Base-by-base conservation (phyloP, 1,140 invertebrate species). In the Ptiloglossa arizonensis region DNA sequence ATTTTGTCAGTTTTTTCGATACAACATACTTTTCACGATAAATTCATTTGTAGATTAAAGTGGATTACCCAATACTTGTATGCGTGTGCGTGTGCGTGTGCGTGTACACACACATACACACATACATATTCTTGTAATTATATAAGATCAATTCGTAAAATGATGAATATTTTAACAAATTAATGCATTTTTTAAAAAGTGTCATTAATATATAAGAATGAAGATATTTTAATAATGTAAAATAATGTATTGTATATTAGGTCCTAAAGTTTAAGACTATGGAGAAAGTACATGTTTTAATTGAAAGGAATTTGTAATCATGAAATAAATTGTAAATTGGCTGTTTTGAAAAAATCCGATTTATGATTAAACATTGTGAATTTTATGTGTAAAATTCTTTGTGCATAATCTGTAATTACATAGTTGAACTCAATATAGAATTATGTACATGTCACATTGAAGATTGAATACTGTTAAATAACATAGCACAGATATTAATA, bases 211-310 rank as follows among this genome's bases (percentile, higher is more conserved):
- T 27, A 57, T 75, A 50, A 44, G 46, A 15, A 59, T 5, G n/a
- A 80, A 75, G 29, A 59, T 75, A 75, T 80, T 80, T 75, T 80
- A 77, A 57, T 80, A 80, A 77, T 80, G 17, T 44, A 56, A 64
- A 50, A 46, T 44, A 38, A 76, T 13, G 11, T 56, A 29, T 80
- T 56, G 9, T 59, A 79, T 15, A 57, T 48, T 62, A 35, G 32
- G 41, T 62, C 46, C 32, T 38, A 50, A 57, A 24, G 41, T 48
- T 19, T 72, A 57, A 62, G 35, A n/a, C 5, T 35, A 46, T 67
- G 44, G 22, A 60, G 52, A 74, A 66, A 56, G 22, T 74, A 68
- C 17, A 60, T 60, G 29, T 73, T 66, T 44, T 52, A 60, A 48
- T 29, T 44, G 35, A 46, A 29, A 66, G 17, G 24, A 17, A 52